Conservation (phyloP, 2,113 vertebrate genomes). For the Dinomys branickii region DNA sequence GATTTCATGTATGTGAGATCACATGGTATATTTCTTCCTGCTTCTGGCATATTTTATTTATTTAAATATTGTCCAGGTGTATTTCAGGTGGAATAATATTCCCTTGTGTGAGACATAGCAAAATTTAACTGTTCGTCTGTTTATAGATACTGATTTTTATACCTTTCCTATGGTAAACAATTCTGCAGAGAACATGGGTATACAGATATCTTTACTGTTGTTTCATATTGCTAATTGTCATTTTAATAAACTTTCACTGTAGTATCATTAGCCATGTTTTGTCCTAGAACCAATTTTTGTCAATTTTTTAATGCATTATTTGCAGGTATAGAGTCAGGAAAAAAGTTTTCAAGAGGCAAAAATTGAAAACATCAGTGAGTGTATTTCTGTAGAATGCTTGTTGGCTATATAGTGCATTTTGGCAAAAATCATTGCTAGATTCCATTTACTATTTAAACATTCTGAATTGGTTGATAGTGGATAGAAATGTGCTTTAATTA, state of each 20-base stretch:
- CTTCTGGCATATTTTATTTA: neutral
- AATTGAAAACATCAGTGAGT: neutral
- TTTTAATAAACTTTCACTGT: neutral
- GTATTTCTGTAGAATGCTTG: neutral
- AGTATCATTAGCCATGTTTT: neutral
- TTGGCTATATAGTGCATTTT: neutral
- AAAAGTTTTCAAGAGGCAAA: neutral
- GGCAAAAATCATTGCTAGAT: neutral
- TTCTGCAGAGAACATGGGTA: neutral
- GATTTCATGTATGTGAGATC: neutral
- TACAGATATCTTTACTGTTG: neutral
- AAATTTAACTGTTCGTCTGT: neutral
- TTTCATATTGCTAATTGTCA: neutral
- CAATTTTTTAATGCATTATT: neutral
- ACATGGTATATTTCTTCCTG: neutral
- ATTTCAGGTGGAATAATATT: neutral
- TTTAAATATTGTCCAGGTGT: neutral
- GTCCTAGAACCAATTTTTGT: neutral
- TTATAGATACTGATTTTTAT: neutral
- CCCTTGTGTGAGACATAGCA: neutral
- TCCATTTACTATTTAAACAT: conserved; percentile 9
- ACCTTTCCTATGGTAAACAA: neutral
- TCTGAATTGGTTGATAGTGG: neutral
- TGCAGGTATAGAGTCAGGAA: neutral
- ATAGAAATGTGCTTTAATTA: neutral